Percentiles rank a stretch among this genome's conserved stretches.
Evolutionary conservation across 2,113 vertebrate genomes (phyloP).

Genomic region (Maccullochella peelii): DNA sequence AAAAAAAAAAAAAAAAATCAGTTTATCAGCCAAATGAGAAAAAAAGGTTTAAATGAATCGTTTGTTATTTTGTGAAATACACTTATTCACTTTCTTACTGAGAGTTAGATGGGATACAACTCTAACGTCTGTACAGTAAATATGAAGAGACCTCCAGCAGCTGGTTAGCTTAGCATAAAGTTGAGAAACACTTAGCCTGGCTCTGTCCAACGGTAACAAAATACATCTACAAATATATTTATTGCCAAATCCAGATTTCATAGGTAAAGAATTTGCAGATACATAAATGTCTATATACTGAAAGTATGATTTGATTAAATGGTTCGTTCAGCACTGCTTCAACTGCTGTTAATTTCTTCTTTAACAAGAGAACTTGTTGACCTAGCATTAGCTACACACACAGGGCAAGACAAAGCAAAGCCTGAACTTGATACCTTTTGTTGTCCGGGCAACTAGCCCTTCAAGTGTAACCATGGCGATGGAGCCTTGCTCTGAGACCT

Average conservation of each 20-base stretch:
- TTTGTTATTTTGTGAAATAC: neutral
- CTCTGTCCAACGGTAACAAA: neutral
- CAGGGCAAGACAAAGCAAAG: slow-evolving; percentile 21
- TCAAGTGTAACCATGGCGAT: slow-evolving; percentile 60
- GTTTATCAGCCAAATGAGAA: neutral
- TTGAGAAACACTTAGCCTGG: neutral
- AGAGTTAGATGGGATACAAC: neutral
- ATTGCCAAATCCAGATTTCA: neutral
- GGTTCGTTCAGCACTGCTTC: neutral
- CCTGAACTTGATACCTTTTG: slow-evolving; percentile 55
- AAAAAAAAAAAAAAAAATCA: neutral
- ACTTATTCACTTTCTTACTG: neutral
- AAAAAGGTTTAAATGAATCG: no score
- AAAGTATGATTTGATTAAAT: neutral
- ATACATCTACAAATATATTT: neutral
- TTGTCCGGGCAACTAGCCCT: slow-evolving; percentile 52
- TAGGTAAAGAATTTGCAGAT: neutral
- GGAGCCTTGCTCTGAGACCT: slow-evolving; percentile 8
- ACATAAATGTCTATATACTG: neutral
- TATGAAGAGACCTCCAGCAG: neutral
- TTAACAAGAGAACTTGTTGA: slow-evolving; percentile 26
- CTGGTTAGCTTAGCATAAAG: neutral
- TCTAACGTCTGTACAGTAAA: neutral
- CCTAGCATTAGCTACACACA: slow-evolving; percentile 3
- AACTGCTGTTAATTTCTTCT: slow-evolving; percentile 4